phyloP scores from a whole-genome alignment of 2,113 vertebrate genomes.

The Panurus biarmicus region DNA sequence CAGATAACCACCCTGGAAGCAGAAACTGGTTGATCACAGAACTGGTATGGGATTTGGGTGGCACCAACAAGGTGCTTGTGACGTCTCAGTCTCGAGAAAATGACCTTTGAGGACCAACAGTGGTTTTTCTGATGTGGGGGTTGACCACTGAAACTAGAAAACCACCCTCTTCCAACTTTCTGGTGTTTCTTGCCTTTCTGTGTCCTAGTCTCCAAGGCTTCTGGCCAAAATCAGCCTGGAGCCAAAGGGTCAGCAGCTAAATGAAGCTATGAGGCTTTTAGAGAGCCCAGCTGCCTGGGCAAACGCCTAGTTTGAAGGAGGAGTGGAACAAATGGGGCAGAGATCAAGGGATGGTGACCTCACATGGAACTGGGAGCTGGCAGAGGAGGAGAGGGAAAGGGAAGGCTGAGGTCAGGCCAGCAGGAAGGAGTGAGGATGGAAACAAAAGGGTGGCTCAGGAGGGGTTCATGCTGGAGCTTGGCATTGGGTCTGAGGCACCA shows the following conservation, averaged over 20 bases:
- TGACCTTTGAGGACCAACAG: background rate
- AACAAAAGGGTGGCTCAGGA: background rate
- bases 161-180: background rate
- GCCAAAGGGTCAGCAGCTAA: background rate
- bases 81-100: background rate
- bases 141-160: background rate
- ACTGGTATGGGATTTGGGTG: background rate
- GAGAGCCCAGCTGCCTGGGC: background rate
- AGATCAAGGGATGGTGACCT: background rate
- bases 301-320: background rate
- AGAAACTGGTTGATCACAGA: background rate
- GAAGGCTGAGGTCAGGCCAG: background rate
- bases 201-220: background rate
- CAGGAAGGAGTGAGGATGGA: background rate
- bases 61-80: background rate
- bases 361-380: background rate
- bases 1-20: background rate
- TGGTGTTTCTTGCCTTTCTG: background rate
- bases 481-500: background rate
- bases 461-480: background rate
- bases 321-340: background rate
- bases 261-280: background rate
- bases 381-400: background rate
- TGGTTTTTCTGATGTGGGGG: slow-evolving; percentile 2
- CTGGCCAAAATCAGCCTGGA: background rate